Base-by-base conservation (phyloP, 2,888 invertebrate species). In the Uloborus plumipes region DNA sequence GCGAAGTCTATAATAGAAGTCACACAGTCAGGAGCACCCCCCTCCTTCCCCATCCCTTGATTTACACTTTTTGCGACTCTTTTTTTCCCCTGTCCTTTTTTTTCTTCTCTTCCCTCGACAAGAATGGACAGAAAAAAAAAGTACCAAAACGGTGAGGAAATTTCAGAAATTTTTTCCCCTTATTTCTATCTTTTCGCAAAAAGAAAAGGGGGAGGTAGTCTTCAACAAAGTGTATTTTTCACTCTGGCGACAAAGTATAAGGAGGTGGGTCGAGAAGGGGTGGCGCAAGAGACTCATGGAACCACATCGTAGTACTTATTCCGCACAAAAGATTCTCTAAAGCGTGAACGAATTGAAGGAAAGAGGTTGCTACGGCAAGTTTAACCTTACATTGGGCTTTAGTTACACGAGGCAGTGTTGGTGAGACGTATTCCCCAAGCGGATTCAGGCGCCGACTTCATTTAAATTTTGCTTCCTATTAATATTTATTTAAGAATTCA, bases 401-500 rank as follows among this genome's bases (percentile, higher is more conserved):
- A 83, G 83, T 83, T 83, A 83, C 71, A 83, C 77, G 65, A 70
- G 3, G 26, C 39, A 59, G 62, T 69, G 74, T 62, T 65, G 70
- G 55, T 58, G 80, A 51, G 62, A 49, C 53, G 18, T 13, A 50
- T 15, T 65, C 70, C 75, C 70, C 13, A 4, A 49, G 69, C 18
- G 64, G 58, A 31, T n/a, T 47, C 59, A 55, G 72, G 53, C 58
- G 67, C 73, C 76, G 76, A 72, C 73, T 78, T 77, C 84, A 84
- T 84, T 84, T 84, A 78, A 84, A 84, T 84, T 84, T 79, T 70
- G 55, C 79, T 67, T 71, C 79, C 78, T 75, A 84, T 84, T 84
- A 84, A 84, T 84, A 84, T 84, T 84, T 84, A 84, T 84, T 84
- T 84, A 84, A 84, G 84, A 84, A 78, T 84, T 83, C 78, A 84